Conservation (phyloP, 2,113 vertebrate genomes). For the Tricholaema leucomelas region DNA sequence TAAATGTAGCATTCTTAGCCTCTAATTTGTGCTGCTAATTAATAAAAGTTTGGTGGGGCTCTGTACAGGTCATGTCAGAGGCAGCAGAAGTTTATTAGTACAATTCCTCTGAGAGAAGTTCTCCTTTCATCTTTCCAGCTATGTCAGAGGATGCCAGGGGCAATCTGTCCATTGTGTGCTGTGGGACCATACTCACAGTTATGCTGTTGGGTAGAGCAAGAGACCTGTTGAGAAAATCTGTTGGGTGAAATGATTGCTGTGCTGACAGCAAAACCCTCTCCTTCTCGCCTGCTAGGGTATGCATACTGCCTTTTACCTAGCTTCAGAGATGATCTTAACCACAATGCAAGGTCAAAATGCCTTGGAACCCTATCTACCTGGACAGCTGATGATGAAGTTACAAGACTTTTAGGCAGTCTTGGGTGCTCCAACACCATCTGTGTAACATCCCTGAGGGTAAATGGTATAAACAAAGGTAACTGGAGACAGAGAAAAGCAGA, state of each 20-base stretch:
- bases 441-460: neutral
- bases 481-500: neutral
- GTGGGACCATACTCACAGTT: neutral
- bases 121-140: slow-evolving; percentile 8
- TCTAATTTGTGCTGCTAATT: neutral
- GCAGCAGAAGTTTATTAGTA: neutral
- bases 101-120: neutral
- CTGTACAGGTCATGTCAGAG: neutral
- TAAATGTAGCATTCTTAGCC: neutral
- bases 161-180: neutral
- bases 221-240: neutral
- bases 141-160: neutral
- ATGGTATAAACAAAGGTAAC: too few relatives aligned
- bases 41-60: neutral
- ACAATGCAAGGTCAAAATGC: neutral
- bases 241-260: neutral
- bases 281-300: neutral
- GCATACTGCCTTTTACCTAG: neutral
- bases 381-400: neutral
- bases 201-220: neutral
- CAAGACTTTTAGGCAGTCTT: neutral
- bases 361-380: neutral
- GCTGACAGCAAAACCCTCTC: neutral
- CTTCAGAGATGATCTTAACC: neutral
- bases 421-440: neutral